Evolutionary conservation across 2,888 invertebrate genomes (phyloP).

Genomic region (Leucophora obtusa): DNA sequence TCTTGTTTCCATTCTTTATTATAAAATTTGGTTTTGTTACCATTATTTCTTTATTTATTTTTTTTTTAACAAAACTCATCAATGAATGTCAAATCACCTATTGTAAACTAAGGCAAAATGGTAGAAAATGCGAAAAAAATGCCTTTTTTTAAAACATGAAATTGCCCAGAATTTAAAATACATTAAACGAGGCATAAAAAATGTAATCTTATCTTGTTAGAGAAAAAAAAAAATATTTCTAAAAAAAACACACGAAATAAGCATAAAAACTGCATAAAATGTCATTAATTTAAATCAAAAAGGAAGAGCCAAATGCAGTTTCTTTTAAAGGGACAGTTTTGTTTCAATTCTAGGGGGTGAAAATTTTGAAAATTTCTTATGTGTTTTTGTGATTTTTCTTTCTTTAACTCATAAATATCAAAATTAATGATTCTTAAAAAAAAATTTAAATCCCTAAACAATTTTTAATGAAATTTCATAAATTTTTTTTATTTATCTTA

Average conservation of each 20-base stretch:
- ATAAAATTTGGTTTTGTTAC: conserved; percentile 1
- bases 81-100: conserved; percentile 38
- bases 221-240: conserved; percentile 8
- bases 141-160: conserved; percentile 23
- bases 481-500: conserved; percentile 33
- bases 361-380: too few relatives aligned
- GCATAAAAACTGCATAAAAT: conserved; percentile 47
- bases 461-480: conserved; percentile 26
- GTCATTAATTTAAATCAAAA: conserved; percentile 26
- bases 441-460: background rate
- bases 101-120: conserved; percentile 22
- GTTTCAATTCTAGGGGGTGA: too few relatives aligned
- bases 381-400: too few relatives aligned
- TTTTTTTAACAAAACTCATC: conserved; percentile 21
- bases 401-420: conserved; percentile 47
- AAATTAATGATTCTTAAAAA: conserved; percentile 47
- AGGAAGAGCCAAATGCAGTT: background rate
- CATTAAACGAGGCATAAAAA: conserved; percentile 1
- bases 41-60: background rate
- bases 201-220: background rate
- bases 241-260: conserved; percentile 8
- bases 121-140: conserved; percentile 9
- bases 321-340: background rate
- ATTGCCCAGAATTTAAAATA: conserved; percentile 40
- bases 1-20: conserved; percentile 33